These are phyloP conservation scores for Punctoribates punctum DNA, from an alignment of 2,888 invertebrate genomes.

Conservation along the genomic window DNA sequence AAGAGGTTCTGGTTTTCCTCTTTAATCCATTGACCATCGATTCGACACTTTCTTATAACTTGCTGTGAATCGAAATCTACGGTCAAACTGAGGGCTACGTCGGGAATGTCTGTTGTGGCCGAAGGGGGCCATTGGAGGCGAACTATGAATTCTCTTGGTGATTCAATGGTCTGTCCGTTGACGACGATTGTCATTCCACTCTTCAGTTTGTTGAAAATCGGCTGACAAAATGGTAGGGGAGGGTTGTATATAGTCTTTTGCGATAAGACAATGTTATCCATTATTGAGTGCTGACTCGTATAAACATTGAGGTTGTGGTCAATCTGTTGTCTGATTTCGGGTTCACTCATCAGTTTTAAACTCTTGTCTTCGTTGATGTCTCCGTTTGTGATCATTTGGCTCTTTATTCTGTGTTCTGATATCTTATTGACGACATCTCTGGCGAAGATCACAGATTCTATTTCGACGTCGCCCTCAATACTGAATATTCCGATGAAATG, in stretches of 20 bases:
- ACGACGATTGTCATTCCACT: neutral
- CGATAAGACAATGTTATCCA: conserved; percentile 4
- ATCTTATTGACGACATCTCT: conserved; percentile 2
- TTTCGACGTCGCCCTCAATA: conserved; percentile 27
- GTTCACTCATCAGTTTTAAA: neutral
- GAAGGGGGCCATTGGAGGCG: neutral
- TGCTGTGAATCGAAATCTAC: neutral
- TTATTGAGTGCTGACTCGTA: conserved; percentile 9
- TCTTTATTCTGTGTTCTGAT: neutral
- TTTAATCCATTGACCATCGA: conserved; percentile 23
- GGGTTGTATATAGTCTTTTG: conserved; percentile 30
- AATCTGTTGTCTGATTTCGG: neutral
- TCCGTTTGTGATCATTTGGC: conserved; percentile 12
- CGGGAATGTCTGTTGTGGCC: neutral
- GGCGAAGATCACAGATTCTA: conserved; percentile 17
- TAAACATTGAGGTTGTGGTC: conserved; percentile 13
- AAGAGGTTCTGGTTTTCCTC: neutral
- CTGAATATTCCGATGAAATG: conserved; percentile 30
- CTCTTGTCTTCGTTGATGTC: neutral
- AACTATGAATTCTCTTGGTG: neutral
- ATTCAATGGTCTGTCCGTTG: neutral
- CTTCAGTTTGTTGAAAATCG: neutral
- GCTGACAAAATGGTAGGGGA: conserved; percentile 30
- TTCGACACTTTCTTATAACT: neutral
- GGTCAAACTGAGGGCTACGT: conserved; percentile 2